Evolutionary conservation across 1,140 invertebrate species (phyloP).

Genomic region (Ruditapes philippinarum): DNA sequence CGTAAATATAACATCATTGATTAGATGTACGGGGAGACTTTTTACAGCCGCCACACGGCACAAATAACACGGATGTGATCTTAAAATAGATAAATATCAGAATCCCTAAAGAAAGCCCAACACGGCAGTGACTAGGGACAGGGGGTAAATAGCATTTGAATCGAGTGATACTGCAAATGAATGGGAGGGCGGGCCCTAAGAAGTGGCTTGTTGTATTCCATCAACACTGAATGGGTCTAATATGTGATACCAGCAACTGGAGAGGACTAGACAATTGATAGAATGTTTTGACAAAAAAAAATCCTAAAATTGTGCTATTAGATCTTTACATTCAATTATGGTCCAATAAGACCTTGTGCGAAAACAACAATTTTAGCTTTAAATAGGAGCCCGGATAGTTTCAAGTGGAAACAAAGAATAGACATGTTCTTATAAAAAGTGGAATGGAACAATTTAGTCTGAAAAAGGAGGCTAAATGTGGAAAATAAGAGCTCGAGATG

Average conservation of each 20-base stretch:
- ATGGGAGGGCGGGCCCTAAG: conserved; percentile 16
- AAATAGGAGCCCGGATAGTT: conserved; percentile 6
- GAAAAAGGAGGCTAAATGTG: conserved; percentile 16
- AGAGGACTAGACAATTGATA: conserved; percentile 11
- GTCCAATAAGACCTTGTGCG: not conserved
- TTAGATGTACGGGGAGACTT: no score
- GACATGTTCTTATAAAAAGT: conserved; percentile 14
- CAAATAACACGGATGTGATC: no score
- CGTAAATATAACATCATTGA: no score
- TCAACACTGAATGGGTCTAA: conserved; percentile 22
- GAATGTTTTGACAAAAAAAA: conserved; percentile 41
- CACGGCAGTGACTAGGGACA: no score
- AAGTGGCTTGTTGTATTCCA: conserved; percentile 33
- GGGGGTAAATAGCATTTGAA: conserved; percentile 28
- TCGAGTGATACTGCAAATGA: conserved; percentile 6
- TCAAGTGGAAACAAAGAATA: not conserved
- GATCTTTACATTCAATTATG: conserved; percentile 28
- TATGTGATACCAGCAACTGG: conserved; percentile 12
- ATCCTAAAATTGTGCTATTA: no score
- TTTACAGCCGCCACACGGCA: no score
- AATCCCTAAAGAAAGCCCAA: no score
- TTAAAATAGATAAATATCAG: no score
- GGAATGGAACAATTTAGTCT: conserved; percentile 14
- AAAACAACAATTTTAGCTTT: conserved; percentile 11
- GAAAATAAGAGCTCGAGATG: conserved; percentile 25